A percentile compares a stretch with the other conserved stretches of the same genome.
Evolutionary conservation across 2,888 invertebrate genomes (phyloP).

Genomic region (Sturmia bella): DNA sequence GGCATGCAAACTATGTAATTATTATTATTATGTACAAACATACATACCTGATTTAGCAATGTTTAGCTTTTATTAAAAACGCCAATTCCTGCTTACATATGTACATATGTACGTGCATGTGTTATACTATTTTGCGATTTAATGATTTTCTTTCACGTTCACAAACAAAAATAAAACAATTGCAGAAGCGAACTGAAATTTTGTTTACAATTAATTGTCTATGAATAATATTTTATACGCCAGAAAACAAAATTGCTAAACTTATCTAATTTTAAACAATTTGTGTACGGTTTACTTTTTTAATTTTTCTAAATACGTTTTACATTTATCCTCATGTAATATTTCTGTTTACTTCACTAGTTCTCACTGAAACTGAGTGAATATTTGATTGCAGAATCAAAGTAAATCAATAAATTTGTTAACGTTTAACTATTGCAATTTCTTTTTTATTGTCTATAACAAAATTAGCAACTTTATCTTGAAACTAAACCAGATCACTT

Average conservation of each 20-base stretch:
- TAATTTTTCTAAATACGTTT: conserved; percentile 44
- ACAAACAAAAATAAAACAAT: conserved; percentile 4
- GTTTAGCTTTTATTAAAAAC: not conserved
- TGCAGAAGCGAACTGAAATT: conserved; percentile 30
- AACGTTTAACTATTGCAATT: conserved; percentile 15
- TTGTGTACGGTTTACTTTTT: conserved; percentile 34
- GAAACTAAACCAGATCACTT: conserved; percentile 22
- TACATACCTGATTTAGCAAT: too few species aligned
- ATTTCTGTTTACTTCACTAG: conserved; percentile 52
- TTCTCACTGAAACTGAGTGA: conserved; percentile 66
- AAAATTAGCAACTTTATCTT: conserved; percentile 39
- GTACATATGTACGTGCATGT: not conserved
- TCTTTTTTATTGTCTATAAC: conserved; percentile 9
- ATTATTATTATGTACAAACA: too few species aligned
- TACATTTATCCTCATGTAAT: conserved; percentile 17
- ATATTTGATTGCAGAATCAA: conserved; percentile 33
- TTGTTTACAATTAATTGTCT: conserved; percentile 50
- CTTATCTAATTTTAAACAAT: conserved; percentile 11
- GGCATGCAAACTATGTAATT: too few species aligned
- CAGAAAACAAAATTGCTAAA: conserved; percentile 24
- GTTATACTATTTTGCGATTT: conserved; percentile 4
- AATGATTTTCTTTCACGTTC: conserved; percentile 31
- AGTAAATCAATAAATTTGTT: conserved; percentile 23
- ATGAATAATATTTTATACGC: conserved; percentile 31
- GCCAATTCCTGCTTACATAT: too few species aligned